Percentiles rank a stretch among this genome's conserved stretches.
Conservation (phyloP, 2,113 vertebrate genomes). For the Cavia porcellus region DNA sequence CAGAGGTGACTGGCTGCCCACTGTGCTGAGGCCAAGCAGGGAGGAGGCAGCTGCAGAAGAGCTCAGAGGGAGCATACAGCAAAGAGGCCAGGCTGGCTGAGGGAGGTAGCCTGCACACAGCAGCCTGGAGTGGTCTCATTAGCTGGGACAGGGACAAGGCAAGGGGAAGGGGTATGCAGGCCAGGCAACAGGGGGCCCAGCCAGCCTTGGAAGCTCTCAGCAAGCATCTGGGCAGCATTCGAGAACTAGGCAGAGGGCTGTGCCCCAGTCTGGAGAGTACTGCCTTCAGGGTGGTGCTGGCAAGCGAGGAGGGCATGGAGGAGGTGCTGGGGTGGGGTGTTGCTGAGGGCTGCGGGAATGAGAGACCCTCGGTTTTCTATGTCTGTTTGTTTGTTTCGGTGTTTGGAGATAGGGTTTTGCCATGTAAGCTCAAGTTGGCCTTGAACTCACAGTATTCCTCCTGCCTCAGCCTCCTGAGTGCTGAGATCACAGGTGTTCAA, state of each 20-base stretch:
- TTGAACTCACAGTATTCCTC: background rate
- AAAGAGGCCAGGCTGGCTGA: too few species aligned
- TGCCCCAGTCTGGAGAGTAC: background rate
- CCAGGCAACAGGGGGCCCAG: background rate
- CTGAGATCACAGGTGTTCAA: background rate
- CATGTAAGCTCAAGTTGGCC: background rate
- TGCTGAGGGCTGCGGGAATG: background rate
- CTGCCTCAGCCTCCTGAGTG: background rate
- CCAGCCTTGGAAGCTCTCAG: background rate
- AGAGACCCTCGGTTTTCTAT: background rate
- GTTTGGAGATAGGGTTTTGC: background rate
- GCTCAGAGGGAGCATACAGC: background rate
- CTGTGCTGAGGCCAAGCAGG: background rate
- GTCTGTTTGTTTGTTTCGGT: background rate
- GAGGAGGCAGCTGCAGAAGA: background rate
- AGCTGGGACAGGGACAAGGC: background rate
- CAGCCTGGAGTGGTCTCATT: background rate
- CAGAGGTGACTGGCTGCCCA: background rate
- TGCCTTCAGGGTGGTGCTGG: background rate
- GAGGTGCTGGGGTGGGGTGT: accelerated
- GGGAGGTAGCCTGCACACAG: background rate
- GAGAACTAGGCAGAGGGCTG: background rate
- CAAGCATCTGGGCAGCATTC: background rate
- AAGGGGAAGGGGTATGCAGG: too few species aligned
- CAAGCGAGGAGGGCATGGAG: too few species aligned